Evolutionary conservation across 2,888 invertebrate species (phyloP).

Genomic region (Celastrina argiolus): DNA sequence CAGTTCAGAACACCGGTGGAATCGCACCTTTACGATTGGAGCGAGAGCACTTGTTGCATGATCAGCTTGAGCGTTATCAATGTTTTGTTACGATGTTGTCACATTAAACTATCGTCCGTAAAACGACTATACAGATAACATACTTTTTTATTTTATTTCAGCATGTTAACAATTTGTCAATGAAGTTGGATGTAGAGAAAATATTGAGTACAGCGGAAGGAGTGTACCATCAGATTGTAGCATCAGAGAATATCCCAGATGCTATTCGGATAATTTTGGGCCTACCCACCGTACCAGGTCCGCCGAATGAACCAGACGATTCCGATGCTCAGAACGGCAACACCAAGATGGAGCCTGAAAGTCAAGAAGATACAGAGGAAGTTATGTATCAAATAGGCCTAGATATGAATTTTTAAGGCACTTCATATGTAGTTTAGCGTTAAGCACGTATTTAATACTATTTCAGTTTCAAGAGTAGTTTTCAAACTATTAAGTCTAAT

Average conservation of each 20-base stretch:
- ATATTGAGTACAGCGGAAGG: constrained; percentile 93
- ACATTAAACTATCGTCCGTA: no score
- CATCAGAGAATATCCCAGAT: constrained; percentile 83
- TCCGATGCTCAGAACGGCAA: constrained; percentile 43
- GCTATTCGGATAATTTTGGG: constrained; percentile 85
- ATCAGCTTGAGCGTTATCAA: no score
- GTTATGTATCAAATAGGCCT: constrained; percentile 78
- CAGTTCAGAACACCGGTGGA: no score
- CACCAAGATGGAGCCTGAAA: constrained; percentile 36
- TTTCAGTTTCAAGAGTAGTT: not conserved
- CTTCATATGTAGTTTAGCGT: constrained; percentile 33
- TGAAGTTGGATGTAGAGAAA: constrained; percentile 89
- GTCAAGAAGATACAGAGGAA: constrained; percentile 71
- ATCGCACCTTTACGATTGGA: no score
- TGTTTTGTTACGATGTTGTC: no score
- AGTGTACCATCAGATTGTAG: constrained; percentile 91
- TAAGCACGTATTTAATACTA: not conserved
- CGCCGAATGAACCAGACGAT: constrained; percentile 45
- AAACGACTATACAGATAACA: no score
- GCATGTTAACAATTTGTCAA: constrained; percentile 97
- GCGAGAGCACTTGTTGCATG: no score
- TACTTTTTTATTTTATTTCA: constrained; percentile 56
- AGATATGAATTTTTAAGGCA: constrained; percentile 74
- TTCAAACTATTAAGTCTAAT: not conserved
- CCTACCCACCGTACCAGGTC: constrained; percentile 48